phyloP scores from a whole-genome alignment of 2,113 vertebrate genomes.

The Dryoscopus gambensis region DNA sequence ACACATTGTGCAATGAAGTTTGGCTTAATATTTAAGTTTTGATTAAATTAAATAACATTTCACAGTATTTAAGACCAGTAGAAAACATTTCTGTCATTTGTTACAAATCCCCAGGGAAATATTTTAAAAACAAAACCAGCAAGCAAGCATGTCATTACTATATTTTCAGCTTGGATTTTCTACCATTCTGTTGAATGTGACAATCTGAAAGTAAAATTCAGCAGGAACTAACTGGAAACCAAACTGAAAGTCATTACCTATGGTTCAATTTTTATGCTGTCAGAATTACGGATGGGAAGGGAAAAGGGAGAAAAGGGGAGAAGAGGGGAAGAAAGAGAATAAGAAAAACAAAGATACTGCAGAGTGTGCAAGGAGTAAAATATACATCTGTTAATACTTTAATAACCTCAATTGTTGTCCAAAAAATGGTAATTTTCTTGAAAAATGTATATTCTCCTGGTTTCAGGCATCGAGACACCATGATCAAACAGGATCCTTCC shows the following conservation, averaged over 20 bases:
- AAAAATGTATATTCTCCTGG: neutral
- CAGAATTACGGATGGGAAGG: neutral
- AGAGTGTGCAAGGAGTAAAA: neutral
- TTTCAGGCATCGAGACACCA: neutral
- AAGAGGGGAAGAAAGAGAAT: neutral
- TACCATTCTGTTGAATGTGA: neutral
- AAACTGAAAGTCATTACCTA: neutral
- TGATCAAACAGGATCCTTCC: neutral
- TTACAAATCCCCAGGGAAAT: slow-evolving; percentile 29
- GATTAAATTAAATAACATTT: slow-evolving; percentile 55
- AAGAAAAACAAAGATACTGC: neutral
- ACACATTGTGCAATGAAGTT: slow-evolving; percentile 35
- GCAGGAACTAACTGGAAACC: neutral
- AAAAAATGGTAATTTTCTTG: neutral
- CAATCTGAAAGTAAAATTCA: slow-evolving; percentile 17
- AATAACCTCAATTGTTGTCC: neutral
- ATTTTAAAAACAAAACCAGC: slow-evolving; percentile 16
- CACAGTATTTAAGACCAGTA: slow-evolving; percentile 55
- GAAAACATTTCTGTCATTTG: slow-evolving; percentile 46
- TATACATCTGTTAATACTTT: neutral
- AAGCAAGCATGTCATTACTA: slow-evolving; percentile 1
- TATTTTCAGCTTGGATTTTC: slow-evolving; percentile 14
- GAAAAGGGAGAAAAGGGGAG: neutral
- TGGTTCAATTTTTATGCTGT: neutral
- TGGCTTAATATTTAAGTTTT: slow-evolving; percentile 49